Conservation (phyloP, 2,888 invertebrate species). For the Lepidocyrtinus sp. region DNA sequence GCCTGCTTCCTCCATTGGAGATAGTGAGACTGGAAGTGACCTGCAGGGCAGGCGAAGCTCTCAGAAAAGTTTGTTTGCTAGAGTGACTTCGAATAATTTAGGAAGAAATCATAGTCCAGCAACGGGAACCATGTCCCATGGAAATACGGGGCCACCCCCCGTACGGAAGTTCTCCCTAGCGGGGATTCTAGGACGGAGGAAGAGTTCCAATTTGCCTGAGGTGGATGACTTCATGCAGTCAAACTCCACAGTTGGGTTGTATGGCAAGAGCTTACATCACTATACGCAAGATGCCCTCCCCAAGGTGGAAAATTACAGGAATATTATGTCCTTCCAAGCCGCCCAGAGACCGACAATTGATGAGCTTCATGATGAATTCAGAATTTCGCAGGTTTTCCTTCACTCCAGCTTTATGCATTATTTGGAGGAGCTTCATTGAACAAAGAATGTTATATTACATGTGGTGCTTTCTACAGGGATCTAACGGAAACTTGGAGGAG, state of each 20-base stretch:
- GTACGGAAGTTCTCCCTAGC: constrained; percentile 54
- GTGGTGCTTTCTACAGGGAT: constrained; percentile 43
- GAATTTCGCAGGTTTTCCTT: constrained; percentile 28
- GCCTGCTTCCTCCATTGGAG: constrained; percentile 15
- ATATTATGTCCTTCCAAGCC: constrained; percentile 79
- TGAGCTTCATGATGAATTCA: constrained; percentile 79
- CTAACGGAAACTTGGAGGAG: constrained; percentile 70
- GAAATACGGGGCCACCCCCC: constrained; percentile 33
- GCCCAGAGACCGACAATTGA: constrained; percentile 87
- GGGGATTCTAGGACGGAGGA: constrained; percentile 54
- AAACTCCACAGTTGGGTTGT: constrained; percentile 58
- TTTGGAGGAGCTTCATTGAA: constrained; percentile 22
- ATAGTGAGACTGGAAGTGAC: constrained; percentile 8
- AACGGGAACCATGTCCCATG: constrained; percentile 18
- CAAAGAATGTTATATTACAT: constrained; percentile 24
- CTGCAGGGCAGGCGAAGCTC: no score
- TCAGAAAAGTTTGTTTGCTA: constrained; percentile 24
- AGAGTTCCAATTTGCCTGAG: constrained; percentile 61
- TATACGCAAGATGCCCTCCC: constrained; percentile 80
- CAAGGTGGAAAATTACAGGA: constrained; percentile 86
- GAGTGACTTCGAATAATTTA: not conserved
- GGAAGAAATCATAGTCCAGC: not conserved
- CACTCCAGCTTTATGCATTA: no score
- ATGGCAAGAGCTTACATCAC: constrained; percentile 71
- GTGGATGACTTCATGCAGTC: constrained; percentile 56